phyloP scores from a whole-genome alignment of 2,797 vertebrate genomes.

The Gobio occitaniae region DNA sequence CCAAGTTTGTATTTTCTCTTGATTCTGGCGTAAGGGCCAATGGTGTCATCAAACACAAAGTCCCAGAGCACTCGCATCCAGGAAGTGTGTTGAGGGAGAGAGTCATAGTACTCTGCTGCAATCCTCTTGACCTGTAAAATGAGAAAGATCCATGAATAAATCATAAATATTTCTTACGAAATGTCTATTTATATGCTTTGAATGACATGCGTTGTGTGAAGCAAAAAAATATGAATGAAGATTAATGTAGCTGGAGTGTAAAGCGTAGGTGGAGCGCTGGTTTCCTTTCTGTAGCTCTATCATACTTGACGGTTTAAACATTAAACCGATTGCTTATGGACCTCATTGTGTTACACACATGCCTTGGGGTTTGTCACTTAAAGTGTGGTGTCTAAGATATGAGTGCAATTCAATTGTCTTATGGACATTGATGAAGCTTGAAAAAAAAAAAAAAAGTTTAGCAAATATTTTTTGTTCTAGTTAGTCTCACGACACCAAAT shows the following conservation, averaged over 20 bases:
- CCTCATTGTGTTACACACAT: neutral
- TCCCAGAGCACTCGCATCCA: constrained; percentile 95
- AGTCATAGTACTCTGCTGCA: constrained; percentile 93
- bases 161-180: neutral
- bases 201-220: neutral
- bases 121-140: constrained; percentile 91
- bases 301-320: constrained; percentile 25
- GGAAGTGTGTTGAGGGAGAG: constrained; percentile 91
- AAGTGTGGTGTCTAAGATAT: neutral
- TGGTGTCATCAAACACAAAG: constrained; percentile 91
- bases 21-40: constrained; percentile 91
- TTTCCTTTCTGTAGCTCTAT: neutral
- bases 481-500: neutral
- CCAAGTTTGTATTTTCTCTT: constrained; percentile 87
- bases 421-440: neutral
- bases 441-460: neutral
- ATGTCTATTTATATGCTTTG: neutral
- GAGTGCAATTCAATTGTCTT: neutral
- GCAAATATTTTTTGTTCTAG: constrained; percentile 18
- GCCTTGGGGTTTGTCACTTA: neutral
- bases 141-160: constrained; percentile 24
- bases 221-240: neutral
- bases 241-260: neutral
- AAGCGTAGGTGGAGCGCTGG: neutral
- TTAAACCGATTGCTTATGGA: neutral